Conservation (phyloP, 2,797 vertebrate species). For the Coreius guichenoti region DNA sequence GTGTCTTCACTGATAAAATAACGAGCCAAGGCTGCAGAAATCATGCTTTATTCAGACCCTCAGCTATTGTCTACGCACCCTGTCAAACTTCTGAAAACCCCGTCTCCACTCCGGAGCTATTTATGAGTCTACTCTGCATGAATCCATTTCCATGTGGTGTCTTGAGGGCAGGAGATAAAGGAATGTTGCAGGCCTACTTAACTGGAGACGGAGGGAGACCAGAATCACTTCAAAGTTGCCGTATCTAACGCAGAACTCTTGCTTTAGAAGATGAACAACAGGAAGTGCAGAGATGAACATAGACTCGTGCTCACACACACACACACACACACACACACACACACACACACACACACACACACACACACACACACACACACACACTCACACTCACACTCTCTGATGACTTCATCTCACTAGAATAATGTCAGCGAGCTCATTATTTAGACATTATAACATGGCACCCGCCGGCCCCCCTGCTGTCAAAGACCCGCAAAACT, state of each 20-base stretch:
- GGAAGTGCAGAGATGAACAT: conserved; percentile 5
- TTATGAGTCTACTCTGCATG: conserved; percentile 46
- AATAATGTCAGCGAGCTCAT: conserved; percentile 44
- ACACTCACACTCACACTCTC: background rate
- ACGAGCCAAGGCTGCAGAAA: conserved; percentile 69
- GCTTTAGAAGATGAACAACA: conserved; percentile 24
- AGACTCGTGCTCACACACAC: background rate
- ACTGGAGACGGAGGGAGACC: conserved; percentile 24
- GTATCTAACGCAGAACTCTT: conserved; percentile 13
- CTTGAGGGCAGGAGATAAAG: conserved; percentile 47
- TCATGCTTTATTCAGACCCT: conserved; percentile 76
- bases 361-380: background rate
- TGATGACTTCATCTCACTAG: conserved; percentile 36
- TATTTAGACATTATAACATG: conserved; percentile 49
- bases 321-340: background rate
- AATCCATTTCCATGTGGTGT: conserved; percentile 47
- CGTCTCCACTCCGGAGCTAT: conserved; percentile 39
- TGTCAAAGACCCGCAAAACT: conserved; percentile 24
- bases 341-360: background rate
- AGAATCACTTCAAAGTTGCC: conserved; percentile 19
- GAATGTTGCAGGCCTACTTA: conserved; percentile 36
- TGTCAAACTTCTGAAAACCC: conserved; percentile 65
- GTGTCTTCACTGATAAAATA: conserved; percentile 71
- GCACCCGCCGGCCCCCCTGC: conserved; percentile 37
- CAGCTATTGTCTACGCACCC: conserved; percentile 34